Evolutionary conservation across 2,113 vertebrate species (phyloP).

Genomic region (Pituophis catenifer): DNA sequence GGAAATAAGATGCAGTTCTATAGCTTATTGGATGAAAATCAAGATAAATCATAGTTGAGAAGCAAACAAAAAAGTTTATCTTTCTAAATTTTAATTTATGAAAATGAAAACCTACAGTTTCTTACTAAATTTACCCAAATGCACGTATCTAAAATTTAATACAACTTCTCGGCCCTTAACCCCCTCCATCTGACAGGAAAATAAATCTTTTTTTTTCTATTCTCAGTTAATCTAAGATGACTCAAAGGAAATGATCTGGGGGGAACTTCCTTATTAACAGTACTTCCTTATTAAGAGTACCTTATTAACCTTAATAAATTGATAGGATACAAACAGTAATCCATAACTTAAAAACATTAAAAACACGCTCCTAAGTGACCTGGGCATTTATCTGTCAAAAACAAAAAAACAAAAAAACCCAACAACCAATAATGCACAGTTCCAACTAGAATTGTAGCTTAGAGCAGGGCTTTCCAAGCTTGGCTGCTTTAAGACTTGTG

Average conservation of each 20-base stretch:
- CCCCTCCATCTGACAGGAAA: not conserved
- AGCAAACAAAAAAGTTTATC: not conserved
- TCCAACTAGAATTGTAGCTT: not conserved
- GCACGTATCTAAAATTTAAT: not conserved
- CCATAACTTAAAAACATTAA: not conserved
- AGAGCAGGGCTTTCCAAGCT: no score
- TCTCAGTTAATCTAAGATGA: not conserved
- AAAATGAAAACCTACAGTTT: not conserved
- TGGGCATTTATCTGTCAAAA: not conserved
- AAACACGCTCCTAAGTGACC: not conserved
- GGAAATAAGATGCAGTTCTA: not conserved
- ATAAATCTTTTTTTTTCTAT: not conserved
- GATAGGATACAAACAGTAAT: not conserved
- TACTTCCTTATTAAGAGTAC: not conserved
- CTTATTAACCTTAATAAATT: not conserved
- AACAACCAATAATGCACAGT: not conserved
- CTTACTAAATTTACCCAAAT: not conserved
- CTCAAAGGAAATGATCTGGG: not conserved
- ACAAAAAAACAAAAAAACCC: not conserved
- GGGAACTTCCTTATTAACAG: not conserved
- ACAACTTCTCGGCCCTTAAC: not conserved
- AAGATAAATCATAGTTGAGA: not conserved
- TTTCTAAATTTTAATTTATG: not conserved
- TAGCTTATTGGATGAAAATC: not conserved
- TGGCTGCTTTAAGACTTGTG: no score